These are phyloP conservation scores for Notoglanidium macrostoma DNA, from an alignment of 2,797 vertebrate species.

Conservation along the genomic window DNA sequence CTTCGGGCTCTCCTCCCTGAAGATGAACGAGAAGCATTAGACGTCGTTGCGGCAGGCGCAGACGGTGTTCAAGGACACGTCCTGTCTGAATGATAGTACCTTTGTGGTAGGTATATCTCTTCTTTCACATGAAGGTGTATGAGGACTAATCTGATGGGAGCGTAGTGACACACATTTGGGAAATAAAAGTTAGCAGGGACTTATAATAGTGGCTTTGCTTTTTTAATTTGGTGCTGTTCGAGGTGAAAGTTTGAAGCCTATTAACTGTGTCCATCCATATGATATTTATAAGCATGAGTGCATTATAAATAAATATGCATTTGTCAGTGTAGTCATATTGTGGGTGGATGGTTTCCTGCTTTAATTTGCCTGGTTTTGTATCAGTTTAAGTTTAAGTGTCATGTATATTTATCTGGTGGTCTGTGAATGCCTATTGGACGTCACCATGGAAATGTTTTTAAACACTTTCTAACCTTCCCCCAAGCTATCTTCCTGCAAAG, in stretches of 20 bases:
- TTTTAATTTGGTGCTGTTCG: not conserved
- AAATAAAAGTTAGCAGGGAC: slow-evolving; percentile 4
- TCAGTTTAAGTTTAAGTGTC: not conserved
- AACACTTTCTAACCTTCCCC: not conserved
- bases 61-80: slow-evolving; percentile 43
- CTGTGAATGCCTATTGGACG: not conserved
- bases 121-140: not conserved
- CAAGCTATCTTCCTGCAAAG: not conserved
- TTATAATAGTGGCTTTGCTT: not conserved
- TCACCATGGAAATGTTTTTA: not conserved
- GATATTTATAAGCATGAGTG: not conserved
- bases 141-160: slow-evolving; percentile 7
- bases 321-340: not conserved
- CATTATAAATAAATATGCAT: not conserved
- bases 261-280: not conserved
- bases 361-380: not conserved
- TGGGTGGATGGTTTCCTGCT: not conserved
- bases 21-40: slow-evolving; percentile 36
- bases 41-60: not conserved
- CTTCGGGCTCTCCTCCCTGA: slow-evolving; percentile 87
- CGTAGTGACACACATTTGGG: not conserved
- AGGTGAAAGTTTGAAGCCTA: not conserved
- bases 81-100: slow-evolving; percentile 18
- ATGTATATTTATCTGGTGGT: not conserved
- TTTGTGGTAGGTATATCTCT: not conserved